Evolutionary conservation across 2,113 vertebrate genomes (phyloP).

Genomic region (Phalacrocorax pelagicus): DNA sequence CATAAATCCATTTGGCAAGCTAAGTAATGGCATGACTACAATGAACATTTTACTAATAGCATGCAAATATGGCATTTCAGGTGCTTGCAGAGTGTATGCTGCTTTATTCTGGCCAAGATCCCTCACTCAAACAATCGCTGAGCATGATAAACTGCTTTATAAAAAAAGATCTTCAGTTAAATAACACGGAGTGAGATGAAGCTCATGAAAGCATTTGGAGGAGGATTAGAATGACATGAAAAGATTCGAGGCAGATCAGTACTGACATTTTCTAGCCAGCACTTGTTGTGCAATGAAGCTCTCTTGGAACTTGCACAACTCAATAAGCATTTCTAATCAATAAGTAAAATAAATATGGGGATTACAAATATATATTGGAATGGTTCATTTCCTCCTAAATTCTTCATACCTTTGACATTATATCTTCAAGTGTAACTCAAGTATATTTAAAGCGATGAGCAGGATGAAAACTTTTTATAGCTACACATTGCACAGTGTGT

Average conservation of each 20-base stretch:
- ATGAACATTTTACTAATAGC: neutral
- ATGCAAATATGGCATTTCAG: neutral
- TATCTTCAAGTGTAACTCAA: neutral
- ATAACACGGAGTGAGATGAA: constrained; percentile 12
- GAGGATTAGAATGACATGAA: constrained; percentile 29
- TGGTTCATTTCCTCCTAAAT: neutral
- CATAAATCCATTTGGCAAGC: neutral
- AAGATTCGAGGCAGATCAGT: constrained; percentile 1
- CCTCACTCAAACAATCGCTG: neutral
- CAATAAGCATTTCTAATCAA: constrained; percentile 38
- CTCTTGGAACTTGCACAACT: neutral
- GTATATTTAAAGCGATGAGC: neutral
- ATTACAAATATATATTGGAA: neutral
- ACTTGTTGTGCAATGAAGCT: neutral
- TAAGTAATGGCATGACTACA: neutral
- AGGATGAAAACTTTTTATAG: neutral
- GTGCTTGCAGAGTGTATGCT: neutral
- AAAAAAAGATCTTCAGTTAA: constrained; percentile 6
- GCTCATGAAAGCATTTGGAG: constrained; percentile 17
- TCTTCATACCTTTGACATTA: neutral
- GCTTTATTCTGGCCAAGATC: neutral
- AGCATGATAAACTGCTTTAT: neutral
- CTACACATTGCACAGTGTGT: neutral
- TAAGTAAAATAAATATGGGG: constrained; percentile 16
- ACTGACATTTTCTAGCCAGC: constrained; percentile 21